Percentiles rank a stretch among this genome's conserved stretches.
Evolutionary conservation across 2,888 invertebrate species (phyloP).

Genomic region (Prosopocoilus inquinatus): DNA sequence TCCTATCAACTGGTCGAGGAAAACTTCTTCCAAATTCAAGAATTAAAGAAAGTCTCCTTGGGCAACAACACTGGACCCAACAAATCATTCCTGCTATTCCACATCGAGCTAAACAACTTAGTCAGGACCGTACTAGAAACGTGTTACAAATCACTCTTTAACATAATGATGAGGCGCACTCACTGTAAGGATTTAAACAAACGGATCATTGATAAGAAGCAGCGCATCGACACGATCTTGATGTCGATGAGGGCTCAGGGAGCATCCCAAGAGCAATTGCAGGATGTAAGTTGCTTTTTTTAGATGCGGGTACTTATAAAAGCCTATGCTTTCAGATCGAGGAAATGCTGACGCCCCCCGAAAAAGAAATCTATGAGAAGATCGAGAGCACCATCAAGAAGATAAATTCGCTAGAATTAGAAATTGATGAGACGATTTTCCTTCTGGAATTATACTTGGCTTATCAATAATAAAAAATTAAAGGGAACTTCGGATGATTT

Average conservation of each 20-base stretch:
- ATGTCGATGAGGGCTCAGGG: conserved; percentile 76
- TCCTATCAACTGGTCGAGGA: conserved; percentile 84
- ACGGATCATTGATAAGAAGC: conserved; percentile 82
- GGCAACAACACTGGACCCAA: conserved; percentile 71
- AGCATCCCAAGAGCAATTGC: conserved; percentile 74
- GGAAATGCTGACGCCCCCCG: conserved; percentile 85
- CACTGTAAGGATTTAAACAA: conserved; percentile 68
- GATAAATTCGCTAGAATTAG: conserved; percentile 73
- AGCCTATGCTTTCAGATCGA: conserved; percentile 61
- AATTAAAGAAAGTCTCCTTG: conserved; percentile 56
- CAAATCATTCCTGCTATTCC: conserved; percentile 77
- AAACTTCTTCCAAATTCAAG: conserved; percentile 69
- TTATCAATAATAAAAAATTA: not conserved
- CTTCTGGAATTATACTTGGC: not conserved
- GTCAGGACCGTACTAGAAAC: conserved; percentile 67
- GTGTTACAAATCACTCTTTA: conserved; percentile 69
- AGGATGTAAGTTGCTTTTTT: conserved; percentile 61
- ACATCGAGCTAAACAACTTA: conserved; percentile 68
- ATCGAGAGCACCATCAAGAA: conserved; percentile 75
- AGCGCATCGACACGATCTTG: conserved; percentile 78
- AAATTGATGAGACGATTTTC: conserved; percentile 68
- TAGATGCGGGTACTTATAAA: not conserved
- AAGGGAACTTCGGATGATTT: too few species aligned
- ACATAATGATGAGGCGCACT: conserved; percentile 65
- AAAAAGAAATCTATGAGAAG: conserved; percentile 70